phyloP scores from a whole-genome alignment of 2,113 vertebrate genomes.

The Ceuthmochares aereus region DNA sequence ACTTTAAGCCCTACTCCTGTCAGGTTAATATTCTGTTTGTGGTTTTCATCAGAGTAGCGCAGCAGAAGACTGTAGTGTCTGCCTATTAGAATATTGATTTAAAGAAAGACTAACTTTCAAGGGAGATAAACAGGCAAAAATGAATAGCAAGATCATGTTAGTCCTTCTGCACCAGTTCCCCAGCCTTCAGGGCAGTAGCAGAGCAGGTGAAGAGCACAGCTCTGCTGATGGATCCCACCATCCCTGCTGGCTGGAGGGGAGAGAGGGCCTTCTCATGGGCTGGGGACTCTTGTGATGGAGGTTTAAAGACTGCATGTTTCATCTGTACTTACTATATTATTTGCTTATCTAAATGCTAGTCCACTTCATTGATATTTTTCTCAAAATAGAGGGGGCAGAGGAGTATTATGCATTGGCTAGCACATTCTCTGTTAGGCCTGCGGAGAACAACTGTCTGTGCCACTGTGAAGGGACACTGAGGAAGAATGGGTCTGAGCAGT shows the following conservation, averaged over 20 bases:
- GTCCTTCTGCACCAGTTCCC: background rate
- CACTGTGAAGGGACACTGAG: background rate
- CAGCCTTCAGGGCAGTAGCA: background rate
- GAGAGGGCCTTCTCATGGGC: background rate
- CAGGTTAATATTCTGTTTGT: background rate
- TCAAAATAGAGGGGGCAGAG: background rate
- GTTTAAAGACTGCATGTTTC: background rate
- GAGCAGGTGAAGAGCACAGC: accelerated
- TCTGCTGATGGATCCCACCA: accelerated
- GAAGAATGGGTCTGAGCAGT: background rate
- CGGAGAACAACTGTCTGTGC: accelerated
- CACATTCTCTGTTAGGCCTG: background rate
- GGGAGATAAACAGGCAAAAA: background rate
- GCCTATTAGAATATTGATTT: background rate
- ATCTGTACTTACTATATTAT: background rate
- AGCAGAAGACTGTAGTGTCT: background rate
- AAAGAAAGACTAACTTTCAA: background rate
- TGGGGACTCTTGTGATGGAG: background rate
- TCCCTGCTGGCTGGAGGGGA: background rate
- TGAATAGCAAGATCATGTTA: accelerated
- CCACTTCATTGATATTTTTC: background rate
- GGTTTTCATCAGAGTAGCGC: background rate
- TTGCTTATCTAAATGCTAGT: background rate
- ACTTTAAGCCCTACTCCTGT: background rate
- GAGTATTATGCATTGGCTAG: background rate